Evolutionary conservation across 2,888 invertebrate genomes (phyloP).

Genomic region (Lycophotia porphyrea): DNA sequence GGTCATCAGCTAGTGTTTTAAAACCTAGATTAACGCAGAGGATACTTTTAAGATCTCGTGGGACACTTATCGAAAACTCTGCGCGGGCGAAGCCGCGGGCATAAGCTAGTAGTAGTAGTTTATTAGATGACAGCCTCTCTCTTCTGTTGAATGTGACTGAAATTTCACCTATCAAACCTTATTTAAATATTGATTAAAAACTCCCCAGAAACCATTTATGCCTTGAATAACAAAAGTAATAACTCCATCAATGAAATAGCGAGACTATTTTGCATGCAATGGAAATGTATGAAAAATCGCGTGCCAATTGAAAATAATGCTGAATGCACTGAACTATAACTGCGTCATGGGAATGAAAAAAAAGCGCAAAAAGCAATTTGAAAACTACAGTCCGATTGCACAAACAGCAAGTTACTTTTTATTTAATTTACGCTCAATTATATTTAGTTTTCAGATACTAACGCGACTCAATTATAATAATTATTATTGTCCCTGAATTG

Average conservation of each 20-base stretch:
- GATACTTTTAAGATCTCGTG: too few species aligned
- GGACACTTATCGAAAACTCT: too few species aligned
- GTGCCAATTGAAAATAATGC: constrained; percentile 53
- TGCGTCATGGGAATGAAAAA: constrained; percentile 18
- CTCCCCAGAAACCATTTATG: neutral
- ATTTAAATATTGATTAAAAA: neutral
- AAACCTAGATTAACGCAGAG: too few species aligned
- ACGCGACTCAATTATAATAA: neutral
- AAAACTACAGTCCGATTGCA: constrained; percentile 22
- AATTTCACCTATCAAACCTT: neutral
- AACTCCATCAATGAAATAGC: constrained; percentile 45
- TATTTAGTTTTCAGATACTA: neutral
- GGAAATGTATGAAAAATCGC: constrained; percentile 54
- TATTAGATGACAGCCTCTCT: neutral
- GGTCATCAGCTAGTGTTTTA: too few species aligned
- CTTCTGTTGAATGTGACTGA: neutral
- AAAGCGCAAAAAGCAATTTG: constrained; percentile 23
- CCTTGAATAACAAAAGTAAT: constrained; percentile 8
- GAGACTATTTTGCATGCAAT: constrained; percentile 46
- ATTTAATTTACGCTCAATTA: neutral
- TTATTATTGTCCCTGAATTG: neutral
- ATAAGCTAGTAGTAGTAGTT: neutral
- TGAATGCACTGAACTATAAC: constrained; percentile 25
- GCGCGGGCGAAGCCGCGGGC: too few species aligned
- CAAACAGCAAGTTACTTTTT: constrained; percentile 18